Percentiles rank a stretch among this genome's conserved stretches.
phyloP scores from a whole-genome alignment of 2,797 vertebrate genomes.

The Gallirallus australis region DNA sequence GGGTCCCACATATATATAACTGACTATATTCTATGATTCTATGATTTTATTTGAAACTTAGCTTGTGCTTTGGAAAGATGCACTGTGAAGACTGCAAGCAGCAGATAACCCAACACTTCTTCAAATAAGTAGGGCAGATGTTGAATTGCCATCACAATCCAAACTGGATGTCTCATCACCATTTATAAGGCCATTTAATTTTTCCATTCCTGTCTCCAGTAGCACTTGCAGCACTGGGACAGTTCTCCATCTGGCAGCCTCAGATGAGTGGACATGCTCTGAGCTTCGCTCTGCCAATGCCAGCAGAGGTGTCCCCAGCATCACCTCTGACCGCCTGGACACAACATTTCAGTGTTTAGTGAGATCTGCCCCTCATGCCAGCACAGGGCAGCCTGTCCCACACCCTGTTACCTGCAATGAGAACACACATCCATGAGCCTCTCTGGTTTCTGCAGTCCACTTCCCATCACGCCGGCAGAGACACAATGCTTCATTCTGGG shows the following conservation, averaged over 20 bases:
- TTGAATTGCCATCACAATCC: neutral
- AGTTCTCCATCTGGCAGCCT: neutral
- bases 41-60: neutral
- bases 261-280: neutral
- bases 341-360: neutral
- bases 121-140: neutral
- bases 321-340: neutral
- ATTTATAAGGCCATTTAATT: neutral
- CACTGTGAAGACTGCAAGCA: neutral
- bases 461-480: neutral
- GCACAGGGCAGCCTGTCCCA: neutral
- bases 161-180: neutral
- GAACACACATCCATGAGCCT: fast-evolving
- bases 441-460: neutral
- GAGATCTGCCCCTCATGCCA: neutral
- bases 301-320: neutral
- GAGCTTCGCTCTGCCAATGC: neutral
- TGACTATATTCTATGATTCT: no score
- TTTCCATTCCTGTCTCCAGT: neutral
- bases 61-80: neutral
- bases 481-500: neutral
- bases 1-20: no score
- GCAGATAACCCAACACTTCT: neutral
- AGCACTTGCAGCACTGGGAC: neutral
- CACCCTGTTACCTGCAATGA: fast-evolving